Base-by-base conservation (phyloP, 2,888 invertebrate genomes). In the Drosophila percnosoma region DNA sequence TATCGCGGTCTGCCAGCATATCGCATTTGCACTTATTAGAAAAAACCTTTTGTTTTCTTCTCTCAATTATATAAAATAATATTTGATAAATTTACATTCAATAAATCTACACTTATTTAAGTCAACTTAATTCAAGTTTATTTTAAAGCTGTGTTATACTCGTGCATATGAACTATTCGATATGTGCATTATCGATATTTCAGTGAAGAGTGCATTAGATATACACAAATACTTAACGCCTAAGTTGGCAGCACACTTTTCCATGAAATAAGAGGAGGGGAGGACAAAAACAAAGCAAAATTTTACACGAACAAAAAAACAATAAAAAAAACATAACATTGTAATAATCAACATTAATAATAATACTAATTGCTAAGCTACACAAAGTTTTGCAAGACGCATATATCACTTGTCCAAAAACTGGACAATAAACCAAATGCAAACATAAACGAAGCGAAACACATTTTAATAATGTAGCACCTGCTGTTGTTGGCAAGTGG, bases 271-370 rank as follows among this genome's bases (percentile, higher is more conserved):
- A 66, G 81, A 63, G 68, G 68, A 66, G 77, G 80, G 77, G 79
- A n/a, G 34, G 21, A 66, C 38, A 62, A 73, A 81, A 78, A 66
- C 78, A 80, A 73, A 65, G 68, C 81, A 78, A 73, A 69, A 59
- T 77, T 80, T 62, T 73, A 59, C 53, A 52, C 65, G 34, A 64
- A 45, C 45, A 24, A 45, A 45, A 45, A 45, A 45, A 45, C 24
- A 45, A 45, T 24, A 45, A 45, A 13, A 53, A 59, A 70, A 68
- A 60, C 24, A 52, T 63, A 77, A 64, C 42, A 63, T 38, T 55
- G 42, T n/a, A 13, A 15, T 51, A 55, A 38, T 38, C 13, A 51
- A 66, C 31, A 11, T 63, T 64, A 49, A 38, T 15, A n/a, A 27
- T 55, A 24, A 38, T 15, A 15, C 13, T 55, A 18, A 51, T 29